Percentiles rank a stretch among this genome's conserved stretches.
Evolutionary conservation across 2,888 invertebrate species (phyloP).

Genomic region (Sphaerophoria rueppellii): DNA sequence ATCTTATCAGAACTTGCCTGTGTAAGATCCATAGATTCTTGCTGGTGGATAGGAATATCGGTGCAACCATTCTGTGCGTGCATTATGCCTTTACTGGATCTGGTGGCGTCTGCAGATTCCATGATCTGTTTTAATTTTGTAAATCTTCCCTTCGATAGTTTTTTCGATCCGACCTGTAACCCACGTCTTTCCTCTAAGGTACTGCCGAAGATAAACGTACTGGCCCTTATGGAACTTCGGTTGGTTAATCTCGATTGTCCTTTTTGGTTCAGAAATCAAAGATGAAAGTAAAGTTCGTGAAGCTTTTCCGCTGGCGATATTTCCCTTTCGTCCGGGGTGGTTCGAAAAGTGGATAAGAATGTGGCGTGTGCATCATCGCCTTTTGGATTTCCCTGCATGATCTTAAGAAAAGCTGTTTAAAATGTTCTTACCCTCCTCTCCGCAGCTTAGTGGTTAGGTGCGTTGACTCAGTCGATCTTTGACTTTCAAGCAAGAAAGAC

Average conservation of each 20-base stretch:
- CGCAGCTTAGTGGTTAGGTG: too few relatives aligned
- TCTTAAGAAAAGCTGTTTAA: background rate
- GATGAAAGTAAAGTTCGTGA: constrained; percentile 17
- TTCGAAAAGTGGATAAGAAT: constrained; percentile 35
- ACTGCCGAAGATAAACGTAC: background rate
- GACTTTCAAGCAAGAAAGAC: too few relatives aligned
- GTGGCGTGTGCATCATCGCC: background rate
- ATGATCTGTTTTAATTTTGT: constrained; percentile 3
- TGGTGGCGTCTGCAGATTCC: constrained; percentile 4
- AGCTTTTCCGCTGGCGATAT: constrained; percentile 19
- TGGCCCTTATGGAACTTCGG: constrained; percentile 1
- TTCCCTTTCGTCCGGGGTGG: constrained; percentile 25
- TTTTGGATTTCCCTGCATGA: background rate
- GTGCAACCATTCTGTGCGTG: background rate
- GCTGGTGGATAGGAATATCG: background rate
- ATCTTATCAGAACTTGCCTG: constrained; percentile 1
- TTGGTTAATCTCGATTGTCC: background rate
- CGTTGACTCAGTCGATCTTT: too few relatives aligned
- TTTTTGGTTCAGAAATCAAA: background rate
- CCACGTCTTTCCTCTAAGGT: background rate
- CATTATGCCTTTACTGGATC: background rate
- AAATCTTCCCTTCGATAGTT: constrained; percentile 3
- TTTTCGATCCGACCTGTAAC: background rate
- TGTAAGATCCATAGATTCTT: background rate
- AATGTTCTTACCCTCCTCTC: constrained; percentile 1